Conservation (phyloP, 1,140 invertebrate genomes). For the Akabosia matsudoensis region DNA sequence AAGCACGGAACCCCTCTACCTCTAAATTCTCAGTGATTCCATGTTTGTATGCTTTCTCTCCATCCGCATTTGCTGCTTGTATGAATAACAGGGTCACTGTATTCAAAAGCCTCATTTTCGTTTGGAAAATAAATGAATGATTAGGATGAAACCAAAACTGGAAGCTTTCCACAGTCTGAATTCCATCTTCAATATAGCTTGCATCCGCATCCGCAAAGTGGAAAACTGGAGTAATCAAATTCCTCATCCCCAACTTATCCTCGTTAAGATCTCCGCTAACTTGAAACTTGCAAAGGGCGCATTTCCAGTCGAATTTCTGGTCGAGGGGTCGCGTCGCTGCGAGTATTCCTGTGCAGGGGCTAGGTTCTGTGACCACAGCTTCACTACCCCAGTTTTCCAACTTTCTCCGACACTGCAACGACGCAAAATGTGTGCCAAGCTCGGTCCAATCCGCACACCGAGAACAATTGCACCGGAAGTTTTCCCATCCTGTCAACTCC, state of each 20-base stretch:
- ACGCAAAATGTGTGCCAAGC: neutral
- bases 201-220: neutral
- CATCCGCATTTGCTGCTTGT: neutral
- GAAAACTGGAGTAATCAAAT: neutral
- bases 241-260: neutral
- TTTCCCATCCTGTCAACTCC: neutral
- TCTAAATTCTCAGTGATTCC: neutral
- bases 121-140: slow-evolving; percentile 1
- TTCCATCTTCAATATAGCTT: neutral
- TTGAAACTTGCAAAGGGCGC: neutral
- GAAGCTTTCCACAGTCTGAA: slow-evolving; percentile 7
- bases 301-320: neutral
- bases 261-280: neutral
- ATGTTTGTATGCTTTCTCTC: neutral
- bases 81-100: neutral
- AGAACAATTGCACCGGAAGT: slow-evolving; percentile 5
- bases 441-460: slow-evolving; percentile 3
- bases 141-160: neutral
- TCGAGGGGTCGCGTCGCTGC: neutral
- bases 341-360: neutral
- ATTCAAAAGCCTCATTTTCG: neutral
- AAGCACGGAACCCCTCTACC: neutral
- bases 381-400: neutral
- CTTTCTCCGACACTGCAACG: neutral
- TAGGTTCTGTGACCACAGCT: neutral